Evolutionary conservation across 2,797 vertebrate genomes (phyloP).

Genomic region (Uromys caudimaculatus): DNA sequence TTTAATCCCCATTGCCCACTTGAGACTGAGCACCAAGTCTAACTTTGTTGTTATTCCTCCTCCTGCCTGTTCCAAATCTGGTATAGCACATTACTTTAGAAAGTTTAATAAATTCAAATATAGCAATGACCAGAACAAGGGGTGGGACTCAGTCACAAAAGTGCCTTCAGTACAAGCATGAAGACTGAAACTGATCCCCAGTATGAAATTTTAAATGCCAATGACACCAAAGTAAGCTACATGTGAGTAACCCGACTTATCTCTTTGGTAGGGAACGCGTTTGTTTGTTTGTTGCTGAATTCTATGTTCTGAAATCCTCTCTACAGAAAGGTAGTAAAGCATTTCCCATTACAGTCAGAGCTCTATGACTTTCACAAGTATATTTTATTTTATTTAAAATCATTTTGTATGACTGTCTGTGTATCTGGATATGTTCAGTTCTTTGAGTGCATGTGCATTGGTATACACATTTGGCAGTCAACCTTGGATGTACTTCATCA

Average conservation of each 20-base stretch:
- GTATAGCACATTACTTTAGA: background rate
- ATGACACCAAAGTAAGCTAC: background rate
- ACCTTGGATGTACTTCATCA: too few relatives aligned
- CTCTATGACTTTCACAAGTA: background rate
- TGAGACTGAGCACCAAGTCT: background rate
- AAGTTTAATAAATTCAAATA: background rate
- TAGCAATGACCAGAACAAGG: constrained; percentile 14
- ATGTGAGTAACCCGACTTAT: background rate
- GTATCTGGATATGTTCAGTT: background rate
- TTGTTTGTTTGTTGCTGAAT: background rate
- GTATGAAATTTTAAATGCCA: background rate
- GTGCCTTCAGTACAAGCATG: too few relatives aligned
- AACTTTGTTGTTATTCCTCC: background rate
- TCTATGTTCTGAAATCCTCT: background rate
- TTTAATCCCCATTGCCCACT: background rate
- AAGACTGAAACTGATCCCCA: background rate
- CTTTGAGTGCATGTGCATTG: background rate
- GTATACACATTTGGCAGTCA: background rate
- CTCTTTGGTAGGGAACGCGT: background rate
- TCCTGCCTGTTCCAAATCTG: background rate
- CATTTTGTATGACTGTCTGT: background rate
- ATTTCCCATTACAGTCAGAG: background rate
- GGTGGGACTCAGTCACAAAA: background rate
- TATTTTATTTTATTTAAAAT: background rate
- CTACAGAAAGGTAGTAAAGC: background rate